Base-by-base conservation (phyloP, 2,113 vertebrate species). In the Equus przewalskii region DNA sequence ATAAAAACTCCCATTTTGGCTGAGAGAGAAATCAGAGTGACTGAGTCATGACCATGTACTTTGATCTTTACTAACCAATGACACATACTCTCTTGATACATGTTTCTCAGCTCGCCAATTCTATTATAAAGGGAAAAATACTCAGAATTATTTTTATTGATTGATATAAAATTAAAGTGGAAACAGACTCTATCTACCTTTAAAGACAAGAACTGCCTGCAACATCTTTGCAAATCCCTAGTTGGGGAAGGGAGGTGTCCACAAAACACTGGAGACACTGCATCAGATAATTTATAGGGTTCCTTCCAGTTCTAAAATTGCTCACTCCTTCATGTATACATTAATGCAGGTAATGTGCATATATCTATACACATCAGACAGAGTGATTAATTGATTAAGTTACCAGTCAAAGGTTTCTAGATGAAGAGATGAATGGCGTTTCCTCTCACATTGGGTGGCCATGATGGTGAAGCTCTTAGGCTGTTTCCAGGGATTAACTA, bases 101-200 rank as follows among this genome's bases (percentile, higher is more conserved):
- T 49, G 75, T 33, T 91, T 91, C 58, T 58, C 44, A 93, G 76
- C 6, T 95, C 70, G 95, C 33, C 89, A 70, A 80, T 60, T 44
- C 51, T 76, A 6, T 58, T 54, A 76, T 16, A 76, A 91, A 21
- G 56, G 65, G 26, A 16, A 60, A 79, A 93, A 58, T 16, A 51
- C 3, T 79, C 22, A 58, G 56, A 70, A 94, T 85, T 49, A 62
- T 65, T 95, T 95, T 46, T 69, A 86, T 30, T 87, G 41, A 49
- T 51, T 81, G 33, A 88, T 56, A 67, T 62, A 91, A 93, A 67
- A 90, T 73, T 81, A 70, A 94, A 94, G 51, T 72, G 28, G 56
- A 97, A 93, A 82, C 46, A 78, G 3, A 91, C 7, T 8, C 19
- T 6, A 24, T 60, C 33, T 96, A 13, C 14, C 8, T 94, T 89